Base-by-base conservation (phyloP, 1,140 invertebrate genomes). In the Hydropsyche tenuis region DNA sequence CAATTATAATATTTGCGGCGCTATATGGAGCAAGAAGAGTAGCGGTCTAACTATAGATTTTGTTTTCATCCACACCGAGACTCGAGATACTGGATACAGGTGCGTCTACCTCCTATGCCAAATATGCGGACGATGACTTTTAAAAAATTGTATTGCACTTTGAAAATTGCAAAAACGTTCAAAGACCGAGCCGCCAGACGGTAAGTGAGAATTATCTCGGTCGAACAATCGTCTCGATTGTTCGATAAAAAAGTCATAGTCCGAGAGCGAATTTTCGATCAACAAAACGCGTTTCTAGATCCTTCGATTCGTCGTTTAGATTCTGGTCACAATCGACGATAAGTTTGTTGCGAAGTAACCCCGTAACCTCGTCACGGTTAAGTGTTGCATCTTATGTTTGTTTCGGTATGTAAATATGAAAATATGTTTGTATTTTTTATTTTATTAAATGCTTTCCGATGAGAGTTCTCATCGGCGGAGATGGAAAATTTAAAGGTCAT, bases 11-110 rank as follows among this genome's bases (percentile, higher is more conserved):
- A 18, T 56, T 60, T 60, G 7, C 22, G 56, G 12, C 56, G 23
- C 23, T 25, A 2, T 60, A 60, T 60, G 56, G 23, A 25, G 22
- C 7, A 27, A 60, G 23, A 60, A 23, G 23, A 0, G 20, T 12
- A n/a, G n/a, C n/a, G 11, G 5, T 60, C 20, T 60, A 60, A 60
- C 20, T 60, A 22, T 60, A 60, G 56, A 60, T 12, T 60, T 27
- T 53, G 9, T 53, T 53, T 53, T 53, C 11, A 53, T 53, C 12
- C 56, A 23, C 56, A 25, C 22, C 22, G 23, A 23, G 22, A 25
- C 11, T 60, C 25, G 56, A 60, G 56, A 60, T 60, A 60, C 56
- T 60, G 56, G 22, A 60, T 60, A 60, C 56, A 60, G 56, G 56
- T 60, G 56, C 56, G 56, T 12, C 56, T 60, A 25, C 18, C 20